These are phyloP conservation scores for Nasalis larvatus DNA, from an alignment of 2,113 vertebrate species.

Conservation along the genomic window DNA sequence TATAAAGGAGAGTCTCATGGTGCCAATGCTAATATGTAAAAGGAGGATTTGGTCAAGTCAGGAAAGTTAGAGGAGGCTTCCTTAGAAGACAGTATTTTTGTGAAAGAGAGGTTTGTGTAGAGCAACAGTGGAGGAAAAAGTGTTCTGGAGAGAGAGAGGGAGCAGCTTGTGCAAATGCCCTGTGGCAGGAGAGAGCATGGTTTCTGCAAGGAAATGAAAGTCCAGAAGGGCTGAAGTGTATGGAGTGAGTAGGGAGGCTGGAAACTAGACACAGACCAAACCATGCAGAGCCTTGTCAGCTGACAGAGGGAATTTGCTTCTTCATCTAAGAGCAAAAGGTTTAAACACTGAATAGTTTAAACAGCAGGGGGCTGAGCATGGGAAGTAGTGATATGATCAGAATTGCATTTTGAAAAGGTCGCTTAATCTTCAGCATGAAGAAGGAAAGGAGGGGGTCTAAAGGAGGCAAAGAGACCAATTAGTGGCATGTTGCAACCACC, in stretches of 20 bases:
- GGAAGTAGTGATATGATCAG: background rate
- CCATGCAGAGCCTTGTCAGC: background rate
- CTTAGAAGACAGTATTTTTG: background rate
- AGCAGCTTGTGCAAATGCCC: background rate
- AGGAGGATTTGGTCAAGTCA: background rate
- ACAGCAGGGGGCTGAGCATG: background rate
- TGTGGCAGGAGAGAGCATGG: background rate
- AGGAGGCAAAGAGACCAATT: background rate
- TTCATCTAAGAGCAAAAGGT: constrained; percentile 32
- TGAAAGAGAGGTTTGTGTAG: background rate
- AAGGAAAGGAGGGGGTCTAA: background rate
- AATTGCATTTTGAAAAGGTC: constrained; percentile 69
- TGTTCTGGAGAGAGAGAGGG: background rate
- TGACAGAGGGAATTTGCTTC: constrained; percentile 28
- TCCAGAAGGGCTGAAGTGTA: background rate
- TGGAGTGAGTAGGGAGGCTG: background rate
- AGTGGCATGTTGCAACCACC: background rate
- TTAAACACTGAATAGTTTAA: constrained; percentile 34
- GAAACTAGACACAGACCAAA: background rate
- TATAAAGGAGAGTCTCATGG: background rate
- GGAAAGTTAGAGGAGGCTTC: background rate
- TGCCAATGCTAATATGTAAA: background rate
- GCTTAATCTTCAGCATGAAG: background rate
- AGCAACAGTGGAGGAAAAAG: background rate
- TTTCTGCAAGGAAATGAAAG: background rate